Evolutionary conservation across 1,140 invertebrate genomes (phyloP), one percentile per base, ranked within the genome.

Genomic region (Cotesia vestalis): DNA sequence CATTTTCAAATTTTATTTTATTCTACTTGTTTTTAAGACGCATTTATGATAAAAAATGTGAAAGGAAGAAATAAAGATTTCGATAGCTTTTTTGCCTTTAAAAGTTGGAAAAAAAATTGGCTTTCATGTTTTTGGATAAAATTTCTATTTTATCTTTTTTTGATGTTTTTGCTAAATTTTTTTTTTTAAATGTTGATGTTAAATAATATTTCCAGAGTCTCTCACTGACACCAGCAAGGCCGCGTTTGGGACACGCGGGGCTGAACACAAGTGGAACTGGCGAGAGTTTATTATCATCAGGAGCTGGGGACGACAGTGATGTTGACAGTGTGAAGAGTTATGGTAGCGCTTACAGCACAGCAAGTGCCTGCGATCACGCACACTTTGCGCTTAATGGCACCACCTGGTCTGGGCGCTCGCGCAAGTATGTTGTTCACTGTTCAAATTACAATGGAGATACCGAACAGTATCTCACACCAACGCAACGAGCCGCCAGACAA

Each of bases 381-480:
- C 92, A 91, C 83, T 92, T 94, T 76, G 92, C 93, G 62, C 90
- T 91, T 77, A 94, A 94, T 83, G 93, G 92, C 5, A 94, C 93
- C 8, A 94, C 93, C 17, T 94, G 92, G 84, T 90, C 89, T 2
- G 89, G 86, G 68, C 79, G 86, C 73, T 84, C 81, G 4, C 75
- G 78, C 82, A 92, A 92, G 76, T 94, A 94, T 81, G 92, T 95
- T 36, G 90, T 95, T 35, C 94, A 95, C 82, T 95, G 94, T 81
- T 92, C 92, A 11, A 91, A 92, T 75, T 91, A 93, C 82, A 90
- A 90, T n/a, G 91, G 90, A 0, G 89, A 92, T 46, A 89, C 90
- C 66, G 91, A 94, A 61, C 93, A 95, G 78, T 96, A 96, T 83
- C 87, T 96, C 34, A 95, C 94, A 52, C 94, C 94, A 3, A 95